These are phyloP conservation scores for Drosophila arizonae DNA, from an alignment of 1,140 invertebrate genomes.

Conservation along the genomic window DNA sequence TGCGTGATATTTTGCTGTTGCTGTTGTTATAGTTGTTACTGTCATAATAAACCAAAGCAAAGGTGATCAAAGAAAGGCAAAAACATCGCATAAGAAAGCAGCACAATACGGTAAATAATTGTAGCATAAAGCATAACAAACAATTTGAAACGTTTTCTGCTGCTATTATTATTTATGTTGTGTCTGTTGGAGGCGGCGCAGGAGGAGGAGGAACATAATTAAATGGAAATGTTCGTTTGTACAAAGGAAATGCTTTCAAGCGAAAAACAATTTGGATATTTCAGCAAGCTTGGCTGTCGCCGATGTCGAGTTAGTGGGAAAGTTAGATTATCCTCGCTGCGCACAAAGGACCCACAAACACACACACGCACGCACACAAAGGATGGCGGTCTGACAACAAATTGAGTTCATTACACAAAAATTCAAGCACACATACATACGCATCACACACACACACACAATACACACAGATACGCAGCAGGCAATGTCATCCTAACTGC, in stretches of 20 bases:
- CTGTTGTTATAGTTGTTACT: slow-evolving; percentile 6
- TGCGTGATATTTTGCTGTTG: slow-evolving; percentile 20
- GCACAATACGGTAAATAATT: slow-evolving; percentile 25
- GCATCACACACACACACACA: slow-evolving; percentile 15
- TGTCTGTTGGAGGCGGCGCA: neutral
- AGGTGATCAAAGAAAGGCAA: slow-evolving; percentile 13
- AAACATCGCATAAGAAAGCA: slow-evolving; percentile 16
- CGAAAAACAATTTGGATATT: slow-evolving; percentile 51
- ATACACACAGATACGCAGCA: slow-evolving; percentile 30
- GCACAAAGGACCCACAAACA: slow-evolving; percentile 26
- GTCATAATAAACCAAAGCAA: slow-evolving; percentile 6
- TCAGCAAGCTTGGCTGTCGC: slow-evolving; percentile 27
- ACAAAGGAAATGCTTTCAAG: slow-evolving; percentile 39
- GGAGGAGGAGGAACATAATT: slow-evolving; percentile 34
- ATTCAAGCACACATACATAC: slow-evolving; percentile 29
- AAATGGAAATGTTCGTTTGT: slow-evolving; percentile 55
- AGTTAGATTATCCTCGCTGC: slow-evolving; percentile 73
- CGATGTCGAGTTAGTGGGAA: slow-evolving; percentile 67
- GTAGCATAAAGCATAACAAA: slow-evolving; percentile 58
- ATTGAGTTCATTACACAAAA: slow-evolving; percentile 49
- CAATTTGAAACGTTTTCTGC: slow-evolving; percentile 24
- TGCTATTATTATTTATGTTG: slow-evolving; percentile 24
- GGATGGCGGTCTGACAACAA: slow-evolving; percentile 27
- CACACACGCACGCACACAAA: slow-evolving; percentile 11
- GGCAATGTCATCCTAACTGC: slow-evolving; percentile 74